Evolutionary conservation across 2,797 vertebrate species (phyloP).

Genomic region (Pangasius krempfi): DNA sequence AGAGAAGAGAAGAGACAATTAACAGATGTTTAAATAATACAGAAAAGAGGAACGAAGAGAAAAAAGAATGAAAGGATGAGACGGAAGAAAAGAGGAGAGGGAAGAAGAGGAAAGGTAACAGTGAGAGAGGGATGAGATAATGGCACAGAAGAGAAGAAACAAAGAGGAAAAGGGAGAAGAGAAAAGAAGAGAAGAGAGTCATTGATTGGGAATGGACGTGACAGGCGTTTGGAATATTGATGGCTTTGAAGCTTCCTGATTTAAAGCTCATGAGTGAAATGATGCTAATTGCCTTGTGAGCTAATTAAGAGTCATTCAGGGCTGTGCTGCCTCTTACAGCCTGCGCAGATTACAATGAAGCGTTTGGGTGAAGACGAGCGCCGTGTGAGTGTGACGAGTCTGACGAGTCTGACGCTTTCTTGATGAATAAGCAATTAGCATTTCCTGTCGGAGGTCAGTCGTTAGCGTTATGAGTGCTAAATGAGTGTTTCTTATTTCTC

Average conservation of each 20-base stretch:
- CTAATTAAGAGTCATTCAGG: conserved; percentile 37
- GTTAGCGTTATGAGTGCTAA: background rate
- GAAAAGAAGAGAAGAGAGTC: background rate
- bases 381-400: background rate
- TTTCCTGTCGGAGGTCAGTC: conserved; percentile 15
- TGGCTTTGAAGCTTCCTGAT: conserved; percentile 1
- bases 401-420: background rate
- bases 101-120: background rate
- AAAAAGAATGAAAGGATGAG: background rate
- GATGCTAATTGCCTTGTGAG: conserved; percentile 19
- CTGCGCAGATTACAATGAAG: background rate
- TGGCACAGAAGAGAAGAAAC: background rate
- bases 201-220: conserved; percentile 12
- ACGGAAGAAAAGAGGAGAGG: background rate
- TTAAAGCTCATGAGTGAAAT: conserved; percentile 12
- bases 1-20: background rate
- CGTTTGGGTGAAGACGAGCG: conserved; percentile 6
- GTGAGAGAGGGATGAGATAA: background rate
- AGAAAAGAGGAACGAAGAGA: background rate
- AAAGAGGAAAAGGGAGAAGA: no score
- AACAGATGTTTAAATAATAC: background rate
- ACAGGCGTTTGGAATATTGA: background rate
- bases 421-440: conserved; percentile 22
- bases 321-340: background rate
- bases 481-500: no score